Evolutionary conservation across 2,113 vertebrate genomes (phyloP), one percentile per base, ranked within the genome.

Genomic region (Serinus canaria): DNA sequence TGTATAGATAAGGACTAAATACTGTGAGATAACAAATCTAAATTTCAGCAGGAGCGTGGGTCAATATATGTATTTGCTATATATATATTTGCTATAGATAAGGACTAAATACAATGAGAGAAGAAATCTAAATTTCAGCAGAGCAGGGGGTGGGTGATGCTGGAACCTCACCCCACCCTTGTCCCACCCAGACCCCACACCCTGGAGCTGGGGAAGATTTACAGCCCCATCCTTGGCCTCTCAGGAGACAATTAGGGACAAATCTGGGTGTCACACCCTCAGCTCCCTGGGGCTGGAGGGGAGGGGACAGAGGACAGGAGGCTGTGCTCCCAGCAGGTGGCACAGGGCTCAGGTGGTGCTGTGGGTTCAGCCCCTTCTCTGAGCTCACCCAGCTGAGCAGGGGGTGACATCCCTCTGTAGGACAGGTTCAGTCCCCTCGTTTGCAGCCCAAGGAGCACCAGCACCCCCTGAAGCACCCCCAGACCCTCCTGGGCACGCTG

Each of bases 401-500:
- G 43, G 44, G 19, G 24, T 9, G 3, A 39, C 0, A 0, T 13
- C 28, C 1, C 75, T 13, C 33, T 6, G 2, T 15, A 31, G 2
- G 31, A 11, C 55, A 25, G 27, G 1, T 16, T 55, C 2, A 1
- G n/a, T 4, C 18, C 59, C 83, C 35, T n/a, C 0, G 1, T 44
- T 64, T 21, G 22, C 33, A 31, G 62, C 8, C 18, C 62, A 6
- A 41, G 15, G 7, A 33, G 53, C 58, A n/a, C 16, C 76, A 44
- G 3, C 7, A 5, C 20, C n/a, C 35, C 35, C 27, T 4, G 49
- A 39, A 74, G 60, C 3, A 2, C 13, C 68, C 81, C 3, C 8
- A 1, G 1, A 1, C 11, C 9, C 47, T 31, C 28, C 49, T 2
- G 39, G 31, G 5, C 44, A 18, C 1, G 0, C 19, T 1, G 4